Base-by-base conservation (phyloP, 1,140 invertebrate species). In the Sitobion miscanthi region DNA sequence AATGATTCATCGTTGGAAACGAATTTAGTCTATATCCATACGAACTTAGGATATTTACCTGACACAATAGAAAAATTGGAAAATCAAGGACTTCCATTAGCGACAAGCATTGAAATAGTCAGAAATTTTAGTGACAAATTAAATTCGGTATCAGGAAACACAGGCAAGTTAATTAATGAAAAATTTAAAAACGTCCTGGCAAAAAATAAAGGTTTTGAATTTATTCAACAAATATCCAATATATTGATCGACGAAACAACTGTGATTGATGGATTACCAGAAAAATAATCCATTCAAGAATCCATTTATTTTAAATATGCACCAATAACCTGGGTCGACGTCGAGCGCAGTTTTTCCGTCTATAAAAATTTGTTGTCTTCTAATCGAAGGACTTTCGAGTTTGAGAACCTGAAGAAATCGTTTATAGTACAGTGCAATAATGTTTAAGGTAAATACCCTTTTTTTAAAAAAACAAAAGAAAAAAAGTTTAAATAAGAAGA, bases 241-340 rank as follows among this genome's bases (percentile, higher is more conserved):
- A 87, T 87, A 88, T 88, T 88, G 35, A 20, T 42, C 6, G 30
- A 8, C 86, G 30, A 52, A 49, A 47, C 45, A 47, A 87, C 20
- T 5, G 1, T 1, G 23, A 23, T 30, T 23, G 21, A 85, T 85
- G 6, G 1, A 85, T 85, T 42, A 3, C 11, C 82, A 85, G 86
- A n/a, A 88, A 17, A 88, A 30, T 52, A 35, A 52, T 88, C 47
- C 25, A 88, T 88, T 88, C 47, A 52, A 88, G 86, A 88, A 4
- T 88, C 8, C 2, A 88, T 49, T 38, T 52, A 52, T 88, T 88
- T 88, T 49, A 88, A 49, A 88, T 88, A 88, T 88, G 47, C 86
- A 88, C 9, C 86, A 49, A 52, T 52, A 88, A 88, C 45, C 23
- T 88, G 8, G 0, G 30, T 88, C 11, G 14, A 88, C 23, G 47